A percentile compares a stretch with the other conserved stretches of the same genome.
phyloP scores from a whole-genome alignment of 2,797 vertebrate species.

The Xenops minutus region DNA sequence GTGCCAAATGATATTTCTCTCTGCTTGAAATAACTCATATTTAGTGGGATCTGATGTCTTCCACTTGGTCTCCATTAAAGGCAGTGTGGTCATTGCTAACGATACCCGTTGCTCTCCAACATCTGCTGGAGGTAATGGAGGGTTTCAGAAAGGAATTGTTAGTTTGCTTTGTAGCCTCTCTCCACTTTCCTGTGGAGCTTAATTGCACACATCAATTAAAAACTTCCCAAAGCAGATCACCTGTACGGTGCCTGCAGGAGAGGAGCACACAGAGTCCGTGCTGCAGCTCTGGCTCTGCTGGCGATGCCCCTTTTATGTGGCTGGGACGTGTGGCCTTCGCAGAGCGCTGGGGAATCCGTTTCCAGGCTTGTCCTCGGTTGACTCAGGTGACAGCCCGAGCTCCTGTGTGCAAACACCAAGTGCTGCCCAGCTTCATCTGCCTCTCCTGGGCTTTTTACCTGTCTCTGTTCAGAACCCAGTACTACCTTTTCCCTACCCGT shows the following conservation, averaged over 20 bases:
- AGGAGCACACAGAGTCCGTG: fast-evolving
- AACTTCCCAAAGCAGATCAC: background rate
- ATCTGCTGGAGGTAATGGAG: background rate
- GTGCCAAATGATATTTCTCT: background rate
- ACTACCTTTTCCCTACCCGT: background rate
- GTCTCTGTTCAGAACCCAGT: background rate
- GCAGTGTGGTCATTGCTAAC: background rate
- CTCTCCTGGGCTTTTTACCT: background rate
- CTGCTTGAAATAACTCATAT: background rate
- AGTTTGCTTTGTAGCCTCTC: background rate
- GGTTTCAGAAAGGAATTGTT: background rate
- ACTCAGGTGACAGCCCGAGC: background rate
- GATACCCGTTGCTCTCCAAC: background rate
- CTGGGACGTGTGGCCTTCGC: background rate
- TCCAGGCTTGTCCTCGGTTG: constrained; percentile 1
- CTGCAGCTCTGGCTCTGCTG: background rate
- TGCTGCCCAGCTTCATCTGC: background rate
- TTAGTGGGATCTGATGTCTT: background rate
- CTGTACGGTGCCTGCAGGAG: background rate
- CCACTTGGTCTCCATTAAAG: background rate
- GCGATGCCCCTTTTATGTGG: fast-evolving
- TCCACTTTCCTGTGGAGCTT: background rate
- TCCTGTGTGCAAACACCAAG: background rate
- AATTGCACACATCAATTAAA: background rate
- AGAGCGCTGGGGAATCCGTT: background rate